phyloP scores from a whole-genome alignment of 92 coral and sea anemone genomes.

The Metridium senile region DNA sequence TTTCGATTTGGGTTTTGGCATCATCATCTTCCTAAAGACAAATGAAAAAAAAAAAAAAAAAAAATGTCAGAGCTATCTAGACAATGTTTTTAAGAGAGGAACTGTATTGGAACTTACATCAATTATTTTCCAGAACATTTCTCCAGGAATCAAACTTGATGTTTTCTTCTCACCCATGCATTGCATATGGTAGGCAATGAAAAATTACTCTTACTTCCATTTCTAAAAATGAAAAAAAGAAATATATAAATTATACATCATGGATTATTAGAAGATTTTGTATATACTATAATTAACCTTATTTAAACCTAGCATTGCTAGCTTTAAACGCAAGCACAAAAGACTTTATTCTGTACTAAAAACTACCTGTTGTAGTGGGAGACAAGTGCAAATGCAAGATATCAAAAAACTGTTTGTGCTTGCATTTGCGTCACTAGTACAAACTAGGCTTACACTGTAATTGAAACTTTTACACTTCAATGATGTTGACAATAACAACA shows the following conservation, averaged over 20 bases:
- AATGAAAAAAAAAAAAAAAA: background rate
- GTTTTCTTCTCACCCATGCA: constrained; percentile 20
- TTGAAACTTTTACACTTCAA: too few species aligned
- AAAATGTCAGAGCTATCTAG: background rate
- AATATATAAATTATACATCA: too few species aligned
- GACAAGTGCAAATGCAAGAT: too few species aligned
- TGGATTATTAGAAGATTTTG: background rate
- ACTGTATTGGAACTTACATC: constrained; percentile 4
- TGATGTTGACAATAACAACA: too few species aligned
- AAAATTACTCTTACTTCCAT: constrained; percentile 10
- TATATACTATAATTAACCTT: too few species aligned
- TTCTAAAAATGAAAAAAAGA: background rate
- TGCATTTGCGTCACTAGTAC: too few species aligned
- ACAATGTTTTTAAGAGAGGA: background rate
- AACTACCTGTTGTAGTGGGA: too few species aligned
- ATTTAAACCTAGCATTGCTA: too few species aligned
- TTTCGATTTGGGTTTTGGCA: background rate
- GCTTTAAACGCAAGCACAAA: too few species aligned
- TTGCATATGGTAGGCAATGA: constrained; percentile 6
- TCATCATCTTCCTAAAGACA: constrained; percentile 17
- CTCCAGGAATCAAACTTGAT: background rate
- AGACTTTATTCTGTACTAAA: too few species aligned
- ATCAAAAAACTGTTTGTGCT: too few species aligned
- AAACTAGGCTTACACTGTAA: too few species aligned
- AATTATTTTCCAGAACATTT: constrained; percentile 13